These are phyloP conservation scores for Nymphalis urticae DNA, from an alignment of 2,888 invertebrate genomes.

Conservation along the genomic window DNA sequence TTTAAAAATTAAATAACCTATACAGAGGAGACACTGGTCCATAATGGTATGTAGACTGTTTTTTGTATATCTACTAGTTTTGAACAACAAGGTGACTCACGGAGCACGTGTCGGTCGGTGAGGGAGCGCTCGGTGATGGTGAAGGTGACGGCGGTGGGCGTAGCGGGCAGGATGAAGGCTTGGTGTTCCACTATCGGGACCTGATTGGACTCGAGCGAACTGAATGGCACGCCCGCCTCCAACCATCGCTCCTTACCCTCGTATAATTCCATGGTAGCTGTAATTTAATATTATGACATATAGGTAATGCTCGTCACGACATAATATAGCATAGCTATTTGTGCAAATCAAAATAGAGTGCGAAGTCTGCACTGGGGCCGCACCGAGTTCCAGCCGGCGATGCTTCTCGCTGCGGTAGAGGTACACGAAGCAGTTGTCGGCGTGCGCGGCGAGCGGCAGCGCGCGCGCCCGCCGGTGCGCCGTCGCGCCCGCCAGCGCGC, in stretches of 20 bases:
- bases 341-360: neutral
- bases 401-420: constrained; percentile 96
- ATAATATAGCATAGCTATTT: neutral
- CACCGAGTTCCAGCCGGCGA: constrained; percentile 92
- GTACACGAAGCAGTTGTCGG: constrained; percentile 98
- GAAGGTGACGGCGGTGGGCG: constrained; percentile 89
- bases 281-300: too few species aligned
- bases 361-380: neutral
- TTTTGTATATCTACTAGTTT: too few species aligned
- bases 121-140: constrained; percentile 97
- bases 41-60: too few species aligned
- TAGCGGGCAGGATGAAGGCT: constrained; percentile 91
- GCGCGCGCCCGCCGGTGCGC: constrained; percentile 92
- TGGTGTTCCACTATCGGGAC: constrained; percentile 89
- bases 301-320: too few species aligned
- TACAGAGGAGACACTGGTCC: too few species aligned
- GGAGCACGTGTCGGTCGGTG: constrained; percentile 91
- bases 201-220: constrained; percentile 21
- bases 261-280: constrained; percentile 95
- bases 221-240: constrained; percentile 82
- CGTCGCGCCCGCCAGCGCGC: constrained; percentile 91
- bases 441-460: constrained; percentile 91
- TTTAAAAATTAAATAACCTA: too few species aligned
- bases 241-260: constrained; percentile 89
- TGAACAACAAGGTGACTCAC: constrained; percentile 68